Evolutionary conservation across 2,888 invertebrate genomes (phyloP).

Genomic region (Acronicta leporina): DNA sequence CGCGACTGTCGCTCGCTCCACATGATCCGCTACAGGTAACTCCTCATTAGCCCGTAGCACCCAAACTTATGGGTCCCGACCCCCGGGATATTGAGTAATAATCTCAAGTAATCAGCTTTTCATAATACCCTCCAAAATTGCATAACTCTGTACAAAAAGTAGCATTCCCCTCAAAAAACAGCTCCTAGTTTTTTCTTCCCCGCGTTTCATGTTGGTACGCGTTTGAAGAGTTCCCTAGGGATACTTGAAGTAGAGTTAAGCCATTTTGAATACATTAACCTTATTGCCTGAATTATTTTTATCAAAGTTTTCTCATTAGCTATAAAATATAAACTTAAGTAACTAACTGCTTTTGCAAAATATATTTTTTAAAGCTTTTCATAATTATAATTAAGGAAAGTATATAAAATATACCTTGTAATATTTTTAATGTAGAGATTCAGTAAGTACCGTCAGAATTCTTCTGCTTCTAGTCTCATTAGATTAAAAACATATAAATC

Average conservation of each 20-base stretch:
- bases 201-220: neutral
- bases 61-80: slow-evolving; percentile 72
- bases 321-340: neutral
- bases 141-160: too few relatives aligned
- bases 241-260: neutral
- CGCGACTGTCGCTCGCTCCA: slow-evolving; percentile 81
- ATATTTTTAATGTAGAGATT: too few relatives aligned
- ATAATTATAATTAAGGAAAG: too few relatives aligned
- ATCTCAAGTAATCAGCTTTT: slow-evolving; percentile 34
- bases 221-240: neutral
- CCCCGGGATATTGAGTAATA: slow-evolving; percentile 63
- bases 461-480: too few relatives aligned
- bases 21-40: slow-evolving; percentile 86
- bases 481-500: too few relatives aligned
- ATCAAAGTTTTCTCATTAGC: neutral
- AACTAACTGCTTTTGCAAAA: too few relatives aligned
- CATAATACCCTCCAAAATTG: too few relatives aligned
- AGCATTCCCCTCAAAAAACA: neutral
- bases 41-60: slow-evolving; percentile 72
- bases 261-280: neutral
- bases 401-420: too few relatives aligned
- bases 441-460: too few relatives aligned
- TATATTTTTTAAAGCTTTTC: neutral
- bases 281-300: neutral
- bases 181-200: neutral